Conservation (phyloP, 2,888 invertebrate genomes). For the Entomobrya proxima region DNA sequence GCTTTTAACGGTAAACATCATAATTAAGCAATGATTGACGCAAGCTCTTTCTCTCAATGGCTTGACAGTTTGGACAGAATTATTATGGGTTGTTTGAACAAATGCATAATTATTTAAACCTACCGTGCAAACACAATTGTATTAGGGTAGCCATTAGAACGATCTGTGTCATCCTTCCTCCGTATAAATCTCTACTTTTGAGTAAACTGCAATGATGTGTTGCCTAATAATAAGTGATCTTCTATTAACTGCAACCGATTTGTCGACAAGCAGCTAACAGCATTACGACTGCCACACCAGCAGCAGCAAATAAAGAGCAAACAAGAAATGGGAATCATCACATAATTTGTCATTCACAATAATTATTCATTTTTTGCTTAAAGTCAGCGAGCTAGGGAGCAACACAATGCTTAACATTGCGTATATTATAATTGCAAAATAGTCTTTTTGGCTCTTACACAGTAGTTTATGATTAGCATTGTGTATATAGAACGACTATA, state of each 20-base stretch:
- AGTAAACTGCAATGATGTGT: conserved; percentile 15
- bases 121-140: conserved; percentile 58
- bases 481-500: not conserved
- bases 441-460: conserved; percentile 23
- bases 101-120: conserved; percentile 31
- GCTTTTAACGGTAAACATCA: too few relatives aligned
- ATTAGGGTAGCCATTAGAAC: conserved; percentile 55
- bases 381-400: not conserved
- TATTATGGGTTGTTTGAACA: not conserved
- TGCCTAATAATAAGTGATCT: conserved; percentile 13
- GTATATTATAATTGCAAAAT: not conserved
- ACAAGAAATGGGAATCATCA: conserved; percentile 8
- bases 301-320: conserved; percentile 29
- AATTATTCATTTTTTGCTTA: conserved; percentile 8
- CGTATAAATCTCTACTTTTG: too few relatives aligned
- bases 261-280: not conserved
- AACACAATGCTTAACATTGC: not conserved
- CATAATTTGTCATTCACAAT: conserved; percentile 48
- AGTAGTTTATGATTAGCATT: not conserved
- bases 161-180: conserved; percentile 45
- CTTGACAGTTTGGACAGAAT: too few relatives aligned
- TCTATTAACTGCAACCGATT: not conserved
- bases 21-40: too few relatives aligned
- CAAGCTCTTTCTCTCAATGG: too few relatives aligned
- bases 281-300: not conserved